phyloP scores from a whole-genome alignment of 1,140 invertebrate species.

The Melanaphis sacchari region DNA sequence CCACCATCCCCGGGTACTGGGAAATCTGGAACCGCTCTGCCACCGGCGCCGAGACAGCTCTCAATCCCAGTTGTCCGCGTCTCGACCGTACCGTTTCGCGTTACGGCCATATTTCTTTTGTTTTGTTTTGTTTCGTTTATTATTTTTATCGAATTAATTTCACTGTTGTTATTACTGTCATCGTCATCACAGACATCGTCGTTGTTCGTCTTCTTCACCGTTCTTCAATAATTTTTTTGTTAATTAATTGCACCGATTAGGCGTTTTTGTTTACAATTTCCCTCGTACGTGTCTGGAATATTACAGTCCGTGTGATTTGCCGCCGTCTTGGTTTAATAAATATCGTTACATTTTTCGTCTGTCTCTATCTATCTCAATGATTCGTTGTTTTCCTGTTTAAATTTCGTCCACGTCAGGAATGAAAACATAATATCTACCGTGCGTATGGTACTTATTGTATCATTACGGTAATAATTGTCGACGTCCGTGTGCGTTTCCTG shows the following conservation, averaged over 20 bases:
- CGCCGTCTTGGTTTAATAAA: background rate
- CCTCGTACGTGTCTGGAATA: background rate
- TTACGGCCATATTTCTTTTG: slow-evolving; percentile 56
- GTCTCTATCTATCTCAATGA: background rate
- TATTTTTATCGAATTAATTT: slow-evolving; percentile 41
- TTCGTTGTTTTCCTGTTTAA: background rate
- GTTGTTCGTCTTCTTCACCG: background rate
- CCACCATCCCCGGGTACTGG: slow-evolving; percentile 25
- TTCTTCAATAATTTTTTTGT: background rate
- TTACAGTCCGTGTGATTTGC: background rate
- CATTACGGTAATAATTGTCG: background rate
- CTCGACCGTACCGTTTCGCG: slow-evolving; percentile 47
- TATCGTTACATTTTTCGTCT: background rate
- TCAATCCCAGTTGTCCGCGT: slow-evolving; percentile 57
- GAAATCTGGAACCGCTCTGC: slow-evolving; percentile 56
- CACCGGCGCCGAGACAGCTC: slow-evolving; percentile 56
- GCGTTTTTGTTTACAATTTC: background rate
- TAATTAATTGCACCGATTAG: background rate
- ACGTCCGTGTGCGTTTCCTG: slow-evolving; percentile 6
- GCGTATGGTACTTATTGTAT: background rate
- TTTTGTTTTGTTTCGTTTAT: slow-evolving; percentile 52
- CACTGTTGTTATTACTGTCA: slow-evolving; percentile 29
- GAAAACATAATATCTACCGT: background rate
- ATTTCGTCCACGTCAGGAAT: background rate
- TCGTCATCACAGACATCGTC: background rate